phyloP scores from a whole-genome alignment of 2,888 invertebrate species.

The Chaetogeoica ovagalla region DNA sequence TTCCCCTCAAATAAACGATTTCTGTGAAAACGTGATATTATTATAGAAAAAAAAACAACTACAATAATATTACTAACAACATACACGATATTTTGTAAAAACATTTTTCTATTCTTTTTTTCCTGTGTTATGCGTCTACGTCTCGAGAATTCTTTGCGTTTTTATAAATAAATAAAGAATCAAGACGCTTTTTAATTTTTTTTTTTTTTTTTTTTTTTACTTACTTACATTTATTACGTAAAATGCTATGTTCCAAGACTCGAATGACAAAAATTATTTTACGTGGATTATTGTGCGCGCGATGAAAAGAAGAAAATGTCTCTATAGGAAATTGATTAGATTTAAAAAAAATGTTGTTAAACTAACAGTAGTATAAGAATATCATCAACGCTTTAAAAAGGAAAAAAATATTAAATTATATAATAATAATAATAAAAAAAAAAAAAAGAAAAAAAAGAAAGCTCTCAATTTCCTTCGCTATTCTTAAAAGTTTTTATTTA shows the following conservation, averaged over 20 bases:
- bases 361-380: conserved; percentile 28
- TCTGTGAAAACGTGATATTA: neutral
- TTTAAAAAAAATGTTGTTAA: conserved; percentile 36
- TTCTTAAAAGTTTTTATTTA: conserved; percentile 34
- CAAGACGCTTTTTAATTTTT: neutral
- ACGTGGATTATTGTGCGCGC: neutral
- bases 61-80: too few relatives aligned
- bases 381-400: conserved; percentile 20
- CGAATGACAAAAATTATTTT: neutral
- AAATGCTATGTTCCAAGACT: conserved; percentile 4
- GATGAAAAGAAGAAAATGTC: neutral
- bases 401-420: conserved; percentile 14
- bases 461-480: conserved; percentile 29
- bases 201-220: neutral
- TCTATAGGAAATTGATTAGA: conserved; percentile 31
- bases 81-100: too few relatives aligned
- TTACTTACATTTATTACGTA: neutral
- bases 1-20: neutral
- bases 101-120: neutral
- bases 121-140: neutral
- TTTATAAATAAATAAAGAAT: neutral
- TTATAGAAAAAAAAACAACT: neutral
- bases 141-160: neutral
- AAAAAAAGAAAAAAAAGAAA: too few relatives aligned
- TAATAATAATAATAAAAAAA: too few relatives aligned